Base-by-base conservation (phyloP, 2,113 vertebrate genomes). In the Uria aalge region DNA sequence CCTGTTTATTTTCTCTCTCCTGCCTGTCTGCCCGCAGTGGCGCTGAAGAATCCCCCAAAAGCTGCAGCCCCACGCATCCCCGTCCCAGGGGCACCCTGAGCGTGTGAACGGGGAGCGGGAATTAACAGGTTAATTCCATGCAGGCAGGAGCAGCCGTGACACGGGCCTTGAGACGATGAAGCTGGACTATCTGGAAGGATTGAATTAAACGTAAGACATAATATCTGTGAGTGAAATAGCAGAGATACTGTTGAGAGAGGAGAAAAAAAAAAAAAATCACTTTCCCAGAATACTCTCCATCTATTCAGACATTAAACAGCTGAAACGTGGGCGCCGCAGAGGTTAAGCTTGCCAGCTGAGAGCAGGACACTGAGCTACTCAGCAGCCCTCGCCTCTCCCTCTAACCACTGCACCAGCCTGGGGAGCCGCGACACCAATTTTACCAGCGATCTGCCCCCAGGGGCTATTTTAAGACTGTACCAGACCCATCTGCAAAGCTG, bases 1-100 rank as follows among this genome's bases (percentile, higher is more conserved):
- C 41, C 75, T 94, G 92, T 94, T 97, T 96, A 72, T 97, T 96
- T 97, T 96, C 82, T 50, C 50, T 88, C 62, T 83, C 47, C 60
- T 41, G 69, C 43, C 50, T 60, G n/a, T 67, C 47, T 82, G 85
- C 72, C 74, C 84, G 81, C 45, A 95, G 82, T 2, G 3, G 45
- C 0, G 0, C 55, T 74, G 59, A 92, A 88, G 18, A 47, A 77
- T 50, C 29, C 36, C 92, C 43, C 27, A 13, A 82, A 81, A 91
- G 56, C 76, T 66, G 72, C 68, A 84, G 52, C 73, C 71, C 20
- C 38, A 27, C 6, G 9, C 15, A 32, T 8, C 13, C 29, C 34
- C 8, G 9, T n/a, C 40, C 41, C 60, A 26, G 19, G 27, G 69
- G 34, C 40, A 60, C 24, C 41, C 75, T 19, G 12, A 90, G 34